Conservation (phyloP, 2,113 vertebrate genomes). For the Tenrec ecaudatus region DNA sequence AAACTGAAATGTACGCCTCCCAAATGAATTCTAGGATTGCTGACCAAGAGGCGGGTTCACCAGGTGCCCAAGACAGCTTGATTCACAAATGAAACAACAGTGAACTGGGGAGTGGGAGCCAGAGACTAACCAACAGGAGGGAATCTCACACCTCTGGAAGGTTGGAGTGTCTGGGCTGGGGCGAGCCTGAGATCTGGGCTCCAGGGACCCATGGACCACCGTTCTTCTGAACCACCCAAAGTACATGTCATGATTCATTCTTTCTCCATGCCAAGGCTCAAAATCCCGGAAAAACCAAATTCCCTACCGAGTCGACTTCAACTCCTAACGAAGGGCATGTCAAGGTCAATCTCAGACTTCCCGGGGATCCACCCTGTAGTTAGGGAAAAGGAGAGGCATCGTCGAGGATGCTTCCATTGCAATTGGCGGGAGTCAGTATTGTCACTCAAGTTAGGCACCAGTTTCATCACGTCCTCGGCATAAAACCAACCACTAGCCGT, state of each 20-base stretch:
- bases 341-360: background rate
- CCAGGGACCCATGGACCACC: background rate
- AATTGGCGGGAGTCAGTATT: background rate
- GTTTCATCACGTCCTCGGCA: background rate
- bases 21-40: background rate
- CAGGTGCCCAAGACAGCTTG: slow-evolving; percentile 17
- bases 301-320: too few relatives aligned
- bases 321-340: background rate
- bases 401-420: background rate
- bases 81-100: slow-evolving; percentile 12
- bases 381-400: slow-evolving; percentile 19
- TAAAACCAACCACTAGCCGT: background rate
- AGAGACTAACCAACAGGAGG: background rate
- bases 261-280: background rate
- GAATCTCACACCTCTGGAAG: too few relatives aligned
- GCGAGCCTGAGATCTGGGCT: background rate
- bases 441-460: background rate
- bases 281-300: too few relatives aligned
- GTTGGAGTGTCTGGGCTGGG: background rate
- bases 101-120: background rate
- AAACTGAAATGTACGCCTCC: background rate
- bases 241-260: background rate
- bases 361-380: background rate
- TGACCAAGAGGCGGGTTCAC: background rate
- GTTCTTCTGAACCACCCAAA: background rate